Evolutionary conservation across 1,140 invertebrate genomes (phyloP).

Genomic region (Harlomillsia oculata): DNA sequence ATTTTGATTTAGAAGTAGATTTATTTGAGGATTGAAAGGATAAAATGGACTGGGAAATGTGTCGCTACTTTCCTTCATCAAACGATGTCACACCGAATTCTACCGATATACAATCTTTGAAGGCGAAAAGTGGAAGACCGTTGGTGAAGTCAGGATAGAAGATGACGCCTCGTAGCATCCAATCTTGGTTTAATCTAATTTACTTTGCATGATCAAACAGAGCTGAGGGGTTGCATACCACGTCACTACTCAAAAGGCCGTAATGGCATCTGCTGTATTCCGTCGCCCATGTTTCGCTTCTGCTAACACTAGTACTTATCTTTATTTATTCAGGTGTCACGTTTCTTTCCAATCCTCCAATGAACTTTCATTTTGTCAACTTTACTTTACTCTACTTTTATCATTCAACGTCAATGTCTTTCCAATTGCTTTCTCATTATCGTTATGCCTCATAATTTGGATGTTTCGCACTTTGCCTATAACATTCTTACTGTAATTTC

Average conservation of each 20-base stretch:
- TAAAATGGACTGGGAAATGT: too few relatives aligned
- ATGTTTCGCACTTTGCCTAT: too few relatives aligned
- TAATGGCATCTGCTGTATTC: too few relatives aligned
- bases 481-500: too few relatives aligned
- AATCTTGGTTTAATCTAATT: conserved; percentile 33
- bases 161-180: conserved; percentile 9
- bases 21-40: too few relatives aligned
- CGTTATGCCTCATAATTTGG: background rate
- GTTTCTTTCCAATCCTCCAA: too few relatives aligned
- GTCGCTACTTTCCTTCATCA: too few relatives aligned
- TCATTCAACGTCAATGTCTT: background rate
- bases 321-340: conserved; percentile 34
- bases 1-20: too few relatives aligned
- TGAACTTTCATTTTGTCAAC: too few relatives aligned
- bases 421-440: background rate
- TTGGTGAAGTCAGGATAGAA: background rate
- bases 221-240: background rate
- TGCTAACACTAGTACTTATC: conserved; percentile 27
- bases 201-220: conserved; percentile 36
- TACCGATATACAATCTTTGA: too few relatives aligned
- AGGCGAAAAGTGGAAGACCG: background rate
- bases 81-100: too few relatives aligned
- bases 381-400: background rate
- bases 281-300: too few relatives aligned
- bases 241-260: background rate